A percentile compares a stretch with the other conserved stretches of the same genome.
These are phyloP conservation scores for Gisinianus flammeolus DNA, from an alignment of 2,888 invertebrate genomes.

Conservation along the genomic window DNA sequence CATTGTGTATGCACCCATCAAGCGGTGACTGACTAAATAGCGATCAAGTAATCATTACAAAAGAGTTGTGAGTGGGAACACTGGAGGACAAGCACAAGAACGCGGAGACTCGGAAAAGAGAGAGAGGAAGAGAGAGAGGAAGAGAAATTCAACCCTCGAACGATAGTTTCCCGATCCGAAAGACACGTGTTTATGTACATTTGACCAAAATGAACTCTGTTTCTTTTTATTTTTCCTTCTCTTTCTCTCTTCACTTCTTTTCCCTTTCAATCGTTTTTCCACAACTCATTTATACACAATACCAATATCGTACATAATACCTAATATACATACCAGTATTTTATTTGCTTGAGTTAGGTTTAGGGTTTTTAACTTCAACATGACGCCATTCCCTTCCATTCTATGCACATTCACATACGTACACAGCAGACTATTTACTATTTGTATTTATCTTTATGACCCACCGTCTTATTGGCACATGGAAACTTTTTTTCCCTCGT, in stretches of 20 bases:
- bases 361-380: too few species aligned
- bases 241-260: not conserved
- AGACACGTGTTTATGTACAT: constrained; percentile 32
- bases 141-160: constrained; percentile 30
- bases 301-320: too few species aligned
- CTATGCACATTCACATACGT: too few species aligned
- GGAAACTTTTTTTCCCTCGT: too few species aligned
- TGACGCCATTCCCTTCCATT: too few species aligned
- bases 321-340: not conserved
- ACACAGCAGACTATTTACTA: too few species aligned
- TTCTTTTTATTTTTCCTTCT: not conserved
- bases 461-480: too few species aligned
- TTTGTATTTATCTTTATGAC: too few species aligned
- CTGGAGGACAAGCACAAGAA: not conserved
- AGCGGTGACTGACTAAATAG: constrained; percentile 38
- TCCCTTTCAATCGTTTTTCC: too few species aligned
- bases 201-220: constrained; percentile 12
- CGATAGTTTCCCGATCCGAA: constrained; percentile 32
- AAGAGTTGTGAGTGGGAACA: too few species aligned
- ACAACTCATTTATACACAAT: too few species aligned
- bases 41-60: constrained; percentile 44
- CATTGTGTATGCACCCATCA: constrained; percentile 33
- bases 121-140: constrained; percentile 22
- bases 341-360: too few species aligned
- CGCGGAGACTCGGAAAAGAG: not conserved